Percentiles rank a stretch among this genome's conserved stretches.
Conservation (phyloP, 2,888 invertebrate species). For the Cantharis rufa region DNA sequence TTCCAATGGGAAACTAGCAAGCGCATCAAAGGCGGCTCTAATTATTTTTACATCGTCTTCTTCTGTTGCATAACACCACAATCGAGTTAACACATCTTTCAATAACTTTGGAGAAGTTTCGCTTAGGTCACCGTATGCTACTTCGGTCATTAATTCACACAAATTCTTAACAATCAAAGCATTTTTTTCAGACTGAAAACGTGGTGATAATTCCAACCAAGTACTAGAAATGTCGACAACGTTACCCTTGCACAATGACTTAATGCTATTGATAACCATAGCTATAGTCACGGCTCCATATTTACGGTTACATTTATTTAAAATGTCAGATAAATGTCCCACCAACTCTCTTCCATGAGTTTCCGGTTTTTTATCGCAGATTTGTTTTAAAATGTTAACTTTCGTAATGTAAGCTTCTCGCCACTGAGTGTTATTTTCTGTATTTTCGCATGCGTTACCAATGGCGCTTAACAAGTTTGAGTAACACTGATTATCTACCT, state of each 20-base stretch:
- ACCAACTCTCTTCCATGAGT: slow-evolving; percentile 78
- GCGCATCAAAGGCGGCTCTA: slow-evolving; percentile 65
- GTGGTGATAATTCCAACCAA: slow-evolving; percentile 73
- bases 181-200: slow-evolving; percentile 67
- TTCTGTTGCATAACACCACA: slow-evolving; percentile 66
- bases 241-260: slow-evolving; percentile 68
- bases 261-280: slow-evolving; percentile 72
- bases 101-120: slow-evolving; percentile 66
- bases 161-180: slow-evolving; percentile 63
- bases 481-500: slow-evolving; percentile 72
- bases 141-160: slow-evolving; percentile 70
- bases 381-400: slow-evolving; percentile 66
- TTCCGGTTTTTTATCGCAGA: slow-evolving; percentile 70
- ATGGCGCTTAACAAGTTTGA: slow-evolving; percentile 71
- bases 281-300: slow-evolving; percentile 62
- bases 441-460: slow-evolving; percentile 52
- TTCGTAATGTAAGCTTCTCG: slow-evolving; percentile 66
- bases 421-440: slow-evolving; percentile 43
- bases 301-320: slow-evolving; percentile 65
- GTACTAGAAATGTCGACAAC: slow-evolving; percentile 76
- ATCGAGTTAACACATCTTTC: slow-evolving; percentile 59
- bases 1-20: slow-evolving; percentile 64
- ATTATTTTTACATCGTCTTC: slow-evolving; percentile 58
- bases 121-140: slow-evolving; percentile 65
- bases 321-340: slow-evolving; percentile 70